Conservation (phyloP, 2,888 invertebrate species). For the Lithophane semibrunnea region DNA sequence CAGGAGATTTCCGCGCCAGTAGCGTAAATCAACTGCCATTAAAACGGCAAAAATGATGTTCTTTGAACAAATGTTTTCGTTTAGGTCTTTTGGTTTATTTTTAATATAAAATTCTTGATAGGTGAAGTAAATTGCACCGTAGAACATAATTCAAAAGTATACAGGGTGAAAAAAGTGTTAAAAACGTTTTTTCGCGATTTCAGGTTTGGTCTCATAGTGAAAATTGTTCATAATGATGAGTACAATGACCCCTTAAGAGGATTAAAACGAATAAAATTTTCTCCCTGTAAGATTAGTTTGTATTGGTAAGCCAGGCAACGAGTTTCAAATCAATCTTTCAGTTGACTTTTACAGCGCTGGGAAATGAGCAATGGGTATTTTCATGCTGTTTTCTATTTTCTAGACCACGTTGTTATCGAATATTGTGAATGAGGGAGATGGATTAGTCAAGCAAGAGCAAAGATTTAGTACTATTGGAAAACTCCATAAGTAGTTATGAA, state of each 20-base stretch:
- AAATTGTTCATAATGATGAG: no score
- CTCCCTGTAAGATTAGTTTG: conserved; percentile 21
- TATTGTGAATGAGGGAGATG: conserved; percentile 38
- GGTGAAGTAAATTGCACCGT: conserved; percentile 6
- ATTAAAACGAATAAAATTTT: no score
- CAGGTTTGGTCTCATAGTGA: no score
- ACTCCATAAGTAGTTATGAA: conserved; percentile 15
- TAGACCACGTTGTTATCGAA: conserved; percentile 43
- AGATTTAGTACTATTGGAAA: conserved; percentile 41
- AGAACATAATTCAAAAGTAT: conserved; percentile 28
- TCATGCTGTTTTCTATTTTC: conserved; percentile 50
- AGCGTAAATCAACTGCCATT: conserved; percentile 67
- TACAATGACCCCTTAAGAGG: no score
- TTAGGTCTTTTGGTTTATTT: conserved; percentile 36
- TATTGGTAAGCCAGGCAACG: conserved; percentile 4
- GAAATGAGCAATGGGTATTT: conserved; percentile 53
- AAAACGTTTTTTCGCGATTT: no score
- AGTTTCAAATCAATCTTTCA: conserved; percentile 49
- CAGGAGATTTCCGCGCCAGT: conserved; percentile 64
- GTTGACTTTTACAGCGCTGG: conserved; percentile 56
- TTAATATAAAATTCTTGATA: conserved; percentile 41
- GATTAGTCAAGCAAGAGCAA: conserved; percentile 36
- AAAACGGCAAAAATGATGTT: conserved; percentile 64
- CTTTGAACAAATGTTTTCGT: conserved; percentile 63
- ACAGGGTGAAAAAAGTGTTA: neutral